Evolutionary conservation across 2,888 invertebrate genomes (phyloP).

Genomic region (Tineola bisselliella): DNA sequence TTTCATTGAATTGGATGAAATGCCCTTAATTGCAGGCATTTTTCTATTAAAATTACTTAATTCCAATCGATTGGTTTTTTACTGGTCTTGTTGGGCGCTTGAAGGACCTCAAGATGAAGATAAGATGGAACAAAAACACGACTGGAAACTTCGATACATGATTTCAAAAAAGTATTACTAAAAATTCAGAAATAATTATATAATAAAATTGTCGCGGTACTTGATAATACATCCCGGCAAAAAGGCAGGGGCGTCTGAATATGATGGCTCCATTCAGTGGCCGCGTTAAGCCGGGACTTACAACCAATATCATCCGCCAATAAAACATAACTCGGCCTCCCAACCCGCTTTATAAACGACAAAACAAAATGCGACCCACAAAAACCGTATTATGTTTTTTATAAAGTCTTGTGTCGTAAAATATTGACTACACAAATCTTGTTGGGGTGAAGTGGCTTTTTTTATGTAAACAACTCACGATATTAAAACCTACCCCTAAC

Average conservation of each 20-base stretch:
- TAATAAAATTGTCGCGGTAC: neutral
- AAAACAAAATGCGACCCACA: conserved; percentile 6
- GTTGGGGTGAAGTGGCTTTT: neutral
- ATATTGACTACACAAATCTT: neutral
- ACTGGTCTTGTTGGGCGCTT: too few relatives aligned
- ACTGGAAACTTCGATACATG: too few relatives aligned
- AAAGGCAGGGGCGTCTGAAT: neutral
- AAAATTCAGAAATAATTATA: too few relatives aligned
- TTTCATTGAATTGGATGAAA: too few relatives aligned
- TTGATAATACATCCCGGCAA: neutral
- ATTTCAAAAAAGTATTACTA: too few relatives aligned
- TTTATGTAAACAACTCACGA: neutral
- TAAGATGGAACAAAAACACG: too few relatives aligned
- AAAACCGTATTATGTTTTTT: neutral
- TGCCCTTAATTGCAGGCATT: too few relatives aligned
- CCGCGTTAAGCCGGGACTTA: neutral
- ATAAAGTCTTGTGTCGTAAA: neutral
- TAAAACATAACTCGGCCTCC: neutral
- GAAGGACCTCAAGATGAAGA: too few relatives aligned
- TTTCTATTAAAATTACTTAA: too few relatives aligned
- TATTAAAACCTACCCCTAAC: neutral
- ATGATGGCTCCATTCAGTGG: neutral
- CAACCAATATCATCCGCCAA: neutral
- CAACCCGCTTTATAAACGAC: neutral
- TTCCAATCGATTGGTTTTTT: too few relatives aligned